Percentiles rank a stretch among this genome's conserved stretches.
Evolutionary conservation across 2,797 vertebrate species (phyloP).

Genomic region (Lophotriccus pileatus): DNA sequence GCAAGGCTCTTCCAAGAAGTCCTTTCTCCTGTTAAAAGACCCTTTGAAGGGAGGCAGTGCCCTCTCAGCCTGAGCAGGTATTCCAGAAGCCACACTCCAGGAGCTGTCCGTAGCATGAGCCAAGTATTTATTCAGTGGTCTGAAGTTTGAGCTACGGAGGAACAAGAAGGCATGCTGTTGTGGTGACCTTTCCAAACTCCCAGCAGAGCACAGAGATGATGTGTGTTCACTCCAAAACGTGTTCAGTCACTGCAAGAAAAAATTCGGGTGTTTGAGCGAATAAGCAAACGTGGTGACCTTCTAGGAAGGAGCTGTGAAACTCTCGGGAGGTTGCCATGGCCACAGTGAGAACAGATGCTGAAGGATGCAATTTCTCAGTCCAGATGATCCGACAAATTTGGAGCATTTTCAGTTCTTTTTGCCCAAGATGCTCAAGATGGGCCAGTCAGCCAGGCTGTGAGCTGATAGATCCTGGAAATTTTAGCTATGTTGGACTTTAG

Average conservation of each 20-base stretch:
- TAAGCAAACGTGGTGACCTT: not conserved
- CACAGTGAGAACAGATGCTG: not conserved
- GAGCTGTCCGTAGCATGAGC: not conserved
- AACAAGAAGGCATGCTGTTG: not conserved
- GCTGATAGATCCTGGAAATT: not conserved
- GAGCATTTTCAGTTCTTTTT: not conserved
- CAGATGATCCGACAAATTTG: not conserved
- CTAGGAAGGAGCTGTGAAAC: not conserved
- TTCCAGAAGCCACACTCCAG: not conserved
- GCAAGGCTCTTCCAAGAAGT: not conserved
- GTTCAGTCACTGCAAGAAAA: not conserved
- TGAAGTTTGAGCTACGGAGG: not conserved
- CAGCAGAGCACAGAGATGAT: not conserved
- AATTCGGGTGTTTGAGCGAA: fast-evolving
- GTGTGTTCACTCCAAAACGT: fast-evolving
- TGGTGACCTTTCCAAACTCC: not conserved
- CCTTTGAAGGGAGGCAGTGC: not conserved
- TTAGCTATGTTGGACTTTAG: fast-evolving
- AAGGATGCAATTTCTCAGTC: not conserved
- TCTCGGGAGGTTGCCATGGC: not conserved
- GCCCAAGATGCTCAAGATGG: not conserved
- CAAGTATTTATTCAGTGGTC: not conserved
- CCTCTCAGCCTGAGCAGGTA: not conserved
- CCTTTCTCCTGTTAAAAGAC: not conserved
- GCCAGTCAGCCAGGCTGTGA: not conserved